Evolutionary conservation across 2,113 vertebrate species (phyloP), one percentile per base, ranked within the genome.

Genomic region (Tenebrosternarchus preto): DNA sequence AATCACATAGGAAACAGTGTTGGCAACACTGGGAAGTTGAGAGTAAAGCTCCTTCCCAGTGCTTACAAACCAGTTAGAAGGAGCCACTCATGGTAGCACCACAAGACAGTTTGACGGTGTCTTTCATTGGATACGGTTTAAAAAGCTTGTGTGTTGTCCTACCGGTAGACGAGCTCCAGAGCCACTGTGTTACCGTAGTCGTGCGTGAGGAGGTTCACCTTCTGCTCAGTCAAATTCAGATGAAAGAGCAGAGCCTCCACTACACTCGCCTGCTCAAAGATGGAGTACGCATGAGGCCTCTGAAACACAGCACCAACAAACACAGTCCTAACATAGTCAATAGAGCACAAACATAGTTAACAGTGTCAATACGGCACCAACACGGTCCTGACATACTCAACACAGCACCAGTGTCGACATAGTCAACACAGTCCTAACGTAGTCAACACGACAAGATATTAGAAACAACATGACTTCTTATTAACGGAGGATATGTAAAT

Each of bases 161-260:
- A 97, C 98, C 97, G 97, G 86, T 96, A 94, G 1, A 99, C 94
- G 80, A 99, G 93, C 89, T 99, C 98, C 83, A 98, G 94, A 0
- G 98, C 97, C 0, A 99, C 98, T 0, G 96, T 98, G 74, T 98
- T 96, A 0, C 98, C 98, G 0, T 99, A 99, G 27, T 98, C 96
- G 0, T 99, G 98, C 29, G 97, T 95, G 81, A 99, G 56, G 1
- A 99, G 89, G 76, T 99, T 96, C 80, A 98, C 83, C 59, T 93
- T 90, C 68, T 94, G 95, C 80, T 92, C 92, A 55, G 67, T 84
- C n/a, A 99, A 92, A 24, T 95, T 95, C 3, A 98, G 83, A 69
- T 97, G 95, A 12, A 84, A 85, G 78, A 94, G 78, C 82, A 99
- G 91, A 0, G 94, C 93, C 87, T 98, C 96, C 39, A 98, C 95